Evolutionary conservation across 2,888 invertebrate species (phyloP).

Genomic region (Protophormia terraenovae): DNA sequence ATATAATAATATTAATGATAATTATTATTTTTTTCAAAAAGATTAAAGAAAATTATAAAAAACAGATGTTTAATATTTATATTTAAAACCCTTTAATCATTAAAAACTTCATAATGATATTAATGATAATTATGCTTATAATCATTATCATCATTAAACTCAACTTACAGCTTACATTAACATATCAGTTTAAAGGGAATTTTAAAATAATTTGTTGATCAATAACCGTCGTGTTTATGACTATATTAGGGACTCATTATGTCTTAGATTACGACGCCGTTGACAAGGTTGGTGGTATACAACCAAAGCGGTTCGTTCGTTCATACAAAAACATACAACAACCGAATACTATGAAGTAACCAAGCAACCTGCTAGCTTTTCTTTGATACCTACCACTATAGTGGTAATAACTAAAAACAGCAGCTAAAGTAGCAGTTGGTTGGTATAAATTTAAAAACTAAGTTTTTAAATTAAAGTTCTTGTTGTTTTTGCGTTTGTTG

Average conservation of each 20-base stretch:
- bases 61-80: conserved; percentile 41
- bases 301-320: background rate
- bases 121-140: conserved; percentile 33
- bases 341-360: background rate
- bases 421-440: too few relatives aligned
- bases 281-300: conserved; percentile 59
- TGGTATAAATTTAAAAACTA: too few relatives aligned
- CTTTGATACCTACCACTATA: background rate
- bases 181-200: conserved; percentile 59
- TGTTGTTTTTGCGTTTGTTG: too few relatives aligned
- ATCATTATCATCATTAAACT: too few relatives aligned
- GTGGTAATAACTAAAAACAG: too few relatives aligned
- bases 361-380: background rate
- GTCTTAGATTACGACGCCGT: conserved; percentile 66
- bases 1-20: conserved; percentile 41
- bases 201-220: conserved; percentile 78
- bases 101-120: background rate
- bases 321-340: background rate
- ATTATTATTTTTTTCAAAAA: conserved; percentile 31
- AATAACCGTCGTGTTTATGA: conserved; percentile 79
- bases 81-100: background rate
- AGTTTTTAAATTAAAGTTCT: too few relatives aligned
- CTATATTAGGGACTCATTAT: conserved; percentile 77
- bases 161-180: conserved; percentile 1
- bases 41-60: background rate